Evolutionary conservation across 2,888 invertebrate species (phyloP).

Genomic region (Nephrocerus scutellatus): DNA sequence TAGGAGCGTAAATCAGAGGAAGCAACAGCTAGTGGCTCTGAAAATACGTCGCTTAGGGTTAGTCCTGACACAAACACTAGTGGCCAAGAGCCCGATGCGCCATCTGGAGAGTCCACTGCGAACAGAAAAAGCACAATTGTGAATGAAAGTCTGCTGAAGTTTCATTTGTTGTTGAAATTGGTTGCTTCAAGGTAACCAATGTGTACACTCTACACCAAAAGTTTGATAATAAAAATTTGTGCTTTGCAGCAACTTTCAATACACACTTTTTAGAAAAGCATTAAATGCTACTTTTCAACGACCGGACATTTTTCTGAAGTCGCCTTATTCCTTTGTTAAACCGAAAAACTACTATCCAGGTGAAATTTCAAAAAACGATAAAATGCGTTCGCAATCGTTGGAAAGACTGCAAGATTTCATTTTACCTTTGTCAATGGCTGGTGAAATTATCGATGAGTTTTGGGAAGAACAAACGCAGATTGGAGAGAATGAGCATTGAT

Average conservation of each 20-base stretch:
- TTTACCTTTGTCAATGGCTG: conserved; percentile 17
- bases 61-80: background rate
- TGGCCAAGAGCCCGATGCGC: background rate
- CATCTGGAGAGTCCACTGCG: conserved; percentile 3
- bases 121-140: too few relatives aligned
- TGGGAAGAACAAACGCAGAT: too few relatives aligned
- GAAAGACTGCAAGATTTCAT: conserved; percentile 10
- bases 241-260: conserved; percentile 12
- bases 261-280: conserved; percentile 7
- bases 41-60: background rate
- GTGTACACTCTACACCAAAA: background rate
- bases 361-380: background rate
- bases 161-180: conserved; percentile 11
- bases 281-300: conserved; percentile 4
- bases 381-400: conserved; percentile 1
- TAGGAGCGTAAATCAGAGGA: background rate
- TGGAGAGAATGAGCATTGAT: background rate
- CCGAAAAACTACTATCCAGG: conserved; percentile 5
- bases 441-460: conserved; percentile 13
- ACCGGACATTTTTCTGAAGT: background rate
- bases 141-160: conserved; percentile 1
- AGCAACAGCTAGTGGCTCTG: background rate
- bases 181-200: conserved; percentile 12
- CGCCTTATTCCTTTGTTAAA: background rate
- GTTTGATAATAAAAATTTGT: background rate